phyloP scores from a whole-genome alignment of 2,888 invertebrate species.

The Cremastinae sp. region DNA sequence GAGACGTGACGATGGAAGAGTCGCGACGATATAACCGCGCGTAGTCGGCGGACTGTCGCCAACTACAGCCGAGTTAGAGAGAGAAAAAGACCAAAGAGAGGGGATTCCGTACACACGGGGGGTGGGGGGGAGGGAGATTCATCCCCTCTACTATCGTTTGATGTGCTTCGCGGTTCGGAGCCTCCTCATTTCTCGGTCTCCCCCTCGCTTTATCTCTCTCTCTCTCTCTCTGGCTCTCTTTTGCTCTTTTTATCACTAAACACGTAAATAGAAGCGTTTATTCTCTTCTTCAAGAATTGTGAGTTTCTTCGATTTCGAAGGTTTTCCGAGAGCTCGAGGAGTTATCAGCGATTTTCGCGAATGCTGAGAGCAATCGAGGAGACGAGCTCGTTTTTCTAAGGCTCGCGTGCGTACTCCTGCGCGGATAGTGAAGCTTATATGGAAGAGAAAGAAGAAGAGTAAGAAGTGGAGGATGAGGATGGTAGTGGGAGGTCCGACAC shows the following conservation, averaged over 20 bases:
- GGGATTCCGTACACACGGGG: constrained; percentile 67
- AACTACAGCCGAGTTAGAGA: constrained; percentile 66
- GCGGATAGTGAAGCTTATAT: constrained; percentile 55
- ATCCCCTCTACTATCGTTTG: constrained; percentile 40
- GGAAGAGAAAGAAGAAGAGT: constrained; percentile 61
- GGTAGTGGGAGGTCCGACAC: constrained; percentile 79
- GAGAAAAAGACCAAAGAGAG: constrained; percentile 64
- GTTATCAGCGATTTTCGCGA: no score
- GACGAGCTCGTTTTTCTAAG: constrained; percentile 57
- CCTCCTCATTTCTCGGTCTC: no score
- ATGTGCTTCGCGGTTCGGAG: constrained; percentile 8
- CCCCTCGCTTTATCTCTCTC: no score
- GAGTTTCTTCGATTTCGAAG: no score
- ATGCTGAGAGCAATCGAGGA: no score
- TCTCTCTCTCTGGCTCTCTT: no score
- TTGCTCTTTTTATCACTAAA: no score
- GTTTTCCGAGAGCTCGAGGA: no score
- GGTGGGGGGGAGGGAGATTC: constrained; percentile 52
- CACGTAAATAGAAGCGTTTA: neutral
- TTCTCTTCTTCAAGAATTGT: constrained; percentile 12
- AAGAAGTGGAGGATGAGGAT: no score
- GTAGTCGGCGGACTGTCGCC: constrained; percentile 75
- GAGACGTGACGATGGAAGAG: constrained; percentile 62
- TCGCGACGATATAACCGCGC: constrained; percentile 70
- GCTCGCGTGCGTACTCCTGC: constrained; percentile 41